A percentile compares a stretch with the other conserved stretches of the same genome.
phyloP scores from a whole-genome alignment of 1,140 invertebrate genomes.

The Centruroides sculpturatus region DNA sequence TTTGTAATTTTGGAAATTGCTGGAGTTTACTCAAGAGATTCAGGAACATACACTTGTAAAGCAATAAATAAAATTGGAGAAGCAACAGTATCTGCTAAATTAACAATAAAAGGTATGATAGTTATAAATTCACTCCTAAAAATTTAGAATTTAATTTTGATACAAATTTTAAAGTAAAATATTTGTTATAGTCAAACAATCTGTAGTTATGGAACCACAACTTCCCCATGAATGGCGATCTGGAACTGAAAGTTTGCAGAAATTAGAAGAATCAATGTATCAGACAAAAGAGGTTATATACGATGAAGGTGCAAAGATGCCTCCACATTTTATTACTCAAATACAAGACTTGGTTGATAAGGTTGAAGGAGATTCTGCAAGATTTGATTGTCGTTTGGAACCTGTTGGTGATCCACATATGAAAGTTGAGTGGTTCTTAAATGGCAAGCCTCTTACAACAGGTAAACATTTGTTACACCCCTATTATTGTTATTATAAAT shows the following conservation, averaged over 20 bases:
- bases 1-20: slow-evolving; percentile 83
- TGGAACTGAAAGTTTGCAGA: slow-evolving; percentile 72
- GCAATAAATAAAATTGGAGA: slow-evolving; percentile 80
- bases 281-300: slow-evolving; percentile 65
- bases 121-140: too few relatives aligned
- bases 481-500: too few relatives aligned
- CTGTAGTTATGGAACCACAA: slow-evolving; percentile 80
- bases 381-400: slow-evolving; percentile 82
- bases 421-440: slow-evolving; percentile 88
- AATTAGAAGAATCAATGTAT: slow-evolving; percentile 72
- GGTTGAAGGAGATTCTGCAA: slow-evolving; percentile 68
- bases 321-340: slow-evolving; percentile 69
- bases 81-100: slow-evolving; percentile 66
- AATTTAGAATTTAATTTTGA: too few relatives aligned
- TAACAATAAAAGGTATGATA: slow-evolving; percentile 43
- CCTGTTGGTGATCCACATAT: slow-evolving; percentile 70
- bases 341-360: slow-evolving; percentile 58
- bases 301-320: slow-evolving; percentile 71
- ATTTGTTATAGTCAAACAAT: slow-evolving; percentile 34
- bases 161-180: too few relatives aligned
- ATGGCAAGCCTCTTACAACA: slow-evolving; percentile 72
- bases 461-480: not conserved
- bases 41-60: slow-evolving; percentile 74
- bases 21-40: slow-evolving; percentile 72
- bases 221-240: slow-evolving; percentile 67